Percentiles rank a stretch among this genome's conserved stretches.
Evolutionary conservation across 2,888 invertebrate genomes (phyloP).

Genomic region (Phalangium opilio): DNA sequence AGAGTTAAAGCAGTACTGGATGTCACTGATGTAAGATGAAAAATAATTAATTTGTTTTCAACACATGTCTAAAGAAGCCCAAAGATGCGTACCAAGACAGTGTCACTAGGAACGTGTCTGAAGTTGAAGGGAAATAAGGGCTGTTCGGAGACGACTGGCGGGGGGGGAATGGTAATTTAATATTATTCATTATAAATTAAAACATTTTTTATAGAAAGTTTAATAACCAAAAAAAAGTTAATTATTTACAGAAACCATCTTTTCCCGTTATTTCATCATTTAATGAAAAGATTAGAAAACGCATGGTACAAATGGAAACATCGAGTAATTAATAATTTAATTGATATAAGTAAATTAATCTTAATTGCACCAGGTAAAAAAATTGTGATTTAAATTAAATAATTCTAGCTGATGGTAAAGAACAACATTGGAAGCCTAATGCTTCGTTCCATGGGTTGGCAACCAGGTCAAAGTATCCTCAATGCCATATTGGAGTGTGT

Average conservation of each 20-base stretch:
- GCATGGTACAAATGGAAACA: not conserved
- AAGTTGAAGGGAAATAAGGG: constrained; percentile 49
- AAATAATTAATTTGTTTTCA: too few species aligned
- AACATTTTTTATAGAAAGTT: too few species aligned
- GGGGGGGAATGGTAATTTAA: constrained; percentile 45
- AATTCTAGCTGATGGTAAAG: constrained; percentile 9
- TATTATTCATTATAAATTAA: too few species aligned
- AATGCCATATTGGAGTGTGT: constrained; percentile 24
- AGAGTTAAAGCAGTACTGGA: too few species aligned
- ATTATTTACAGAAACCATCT: too few species aligned
- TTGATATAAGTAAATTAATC: too few species aligned
- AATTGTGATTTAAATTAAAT: too few species aligned
- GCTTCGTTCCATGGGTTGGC: constrained; percentile 29
- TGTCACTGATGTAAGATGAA: too few species aligned
- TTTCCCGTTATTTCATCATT: too few species aligned
- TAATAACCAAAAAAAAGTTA: too few species aligned
- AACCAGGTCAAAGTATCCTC: constrained; percentile 25
- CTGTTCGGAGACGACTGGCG: constrained; percentile 64
- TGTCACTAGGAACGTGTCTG: not conserved
- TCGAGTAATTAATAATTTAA: not conserved
- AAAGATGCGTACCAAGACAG: constrained; percentile 29
- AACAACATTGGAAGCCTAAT: constrained; percentile 27
- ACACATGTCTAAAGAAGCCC: constrained; percentile 28
- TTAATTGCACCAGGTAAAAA: too few species aligned
- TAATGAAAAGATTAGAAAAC: too few species aligned